These are phyloP conservation scores for Drosophila pseudoobscura DNA, from an alignment of 1,140 invertebrate species.

Conservation along the genomic window DNA sequence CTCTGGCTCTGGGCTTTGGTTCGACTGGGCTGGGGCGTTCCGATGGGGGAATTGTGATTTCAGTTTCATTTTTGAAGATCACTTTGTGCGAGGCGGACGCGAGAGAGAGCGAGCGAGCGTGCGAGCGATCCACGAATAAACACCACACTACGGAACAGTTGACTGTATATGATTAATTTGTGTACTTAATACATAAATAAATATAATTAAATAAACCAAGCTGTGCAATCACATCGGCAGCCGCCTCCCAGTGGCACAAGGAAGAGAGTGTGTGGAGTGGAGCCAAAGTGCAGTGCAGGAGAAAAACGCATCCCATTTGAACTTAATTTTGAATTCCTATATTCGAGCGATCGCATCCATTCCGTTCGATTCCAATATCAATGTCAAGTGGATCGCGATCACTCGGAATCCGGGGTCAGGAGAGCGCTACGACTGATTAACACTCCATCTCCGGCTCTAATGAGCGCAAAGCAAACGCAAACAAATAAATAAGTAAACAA, in stretches of 20 bases:
- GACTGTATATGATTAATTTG: slow-evolving; percentile 42
- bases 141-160: not conserved
- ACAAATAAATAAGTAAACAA: slow-evolving; percentile 48
- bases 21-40: slow-evolving; percentile 23
- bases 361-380: slow-evolving; percentile 42
- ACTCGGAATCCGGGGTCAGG: slow-evolving; percentile 70
- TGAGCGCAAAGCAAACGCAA: slow-evolving; percentile 39
- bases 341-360: not conserved
- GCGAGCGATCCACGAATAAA: not conserved
- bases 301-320: not conserved
- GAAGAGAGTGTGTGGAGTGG: not conserved
- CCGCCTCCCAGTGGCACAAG: not conserved
- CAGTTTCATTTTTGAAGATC: slow-evolving; percentile 75
- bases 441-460: slow-evolving; percentile 54
- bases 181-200: slow-evolving; percentile 64
- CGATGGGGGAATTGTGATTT: slow-evolving; percentile 58
- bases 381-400: slow-evolving; percentile 66
- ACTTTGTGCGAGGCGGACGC: slow-evolving; percentile 50
- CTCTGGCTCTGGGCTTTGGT: slow-evolving; percentile 37
- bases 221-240: slow-evolving; percentile 14
- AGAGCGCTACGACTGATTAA: slow-evolving; percentile 63
- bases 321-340: slow-evolving; percentile 10
- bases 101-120: not conserved
- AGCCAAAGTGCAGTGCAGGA: not conserved
- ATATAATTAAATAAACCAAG: slow-evolving; percentile 51